phyloP scores from a whole-genome alignment of 2,797 vertebrate species.

The Adrianichthys oophorus region DNA sequence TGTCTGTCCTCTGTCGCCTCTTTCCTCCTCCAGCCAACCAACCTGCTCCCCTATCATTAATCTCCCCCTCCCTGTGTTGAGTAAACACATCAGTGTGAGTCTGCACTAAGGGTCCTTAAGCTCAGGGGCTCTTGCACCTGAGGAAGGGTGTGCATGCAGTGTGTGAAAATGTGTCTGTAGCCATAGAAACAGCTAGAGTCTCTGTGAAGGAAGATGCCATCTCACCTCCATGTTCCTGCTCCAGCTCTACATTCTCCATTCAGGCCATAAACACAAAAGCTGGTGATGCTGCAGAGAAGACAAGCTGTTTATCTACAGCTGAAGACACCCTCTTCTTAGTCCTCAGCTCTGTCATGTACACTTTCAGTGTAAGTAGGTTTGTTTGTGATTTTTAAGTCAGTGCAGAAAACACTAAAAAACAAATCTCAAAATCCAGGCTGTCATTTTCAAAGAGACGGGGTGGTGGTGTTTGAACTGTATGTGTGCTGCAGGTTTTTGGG shows the following conservation, averaged over 20 bases:
- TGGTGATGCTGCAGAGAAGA: too few relatives aligned
- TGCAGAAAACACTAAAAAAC: too few relatives aligned
- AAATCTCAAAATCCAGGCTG: too few relatives aligned
- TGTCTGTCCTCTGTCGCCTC: slow-evolving; percentile 33
- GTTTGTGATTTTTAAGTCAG: too few relatives aligned
- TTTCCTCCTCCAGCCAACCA: slow-evolving; percentile 19
- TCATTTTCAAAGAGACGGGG: too few relatives aligned
- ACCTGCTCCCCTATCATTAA: slow-evolving; percentile 22
- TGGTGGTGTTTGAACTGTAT: too few relatives aligned
- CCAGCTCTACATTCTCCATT: not conserved
- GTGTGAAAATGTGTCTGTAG: slow-evolving; percentile 6
- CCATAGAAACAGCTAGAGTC: slow-evolving; percentile 1
- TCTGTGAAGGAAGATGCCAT: slow-evolving; percentile 28
- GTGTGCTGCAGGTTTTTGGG: too few relatives aligned
- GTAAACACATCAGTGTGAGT: slow-evolving; percentile 54
- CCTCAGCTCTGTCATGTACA: too few relatives aligned
- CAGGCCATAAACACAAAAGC: slow-evolving; percentile 8
- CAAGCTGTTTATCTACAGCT: too few relatives aligned
- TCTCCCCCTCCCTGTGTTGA: slow-evolving; percentile 22
- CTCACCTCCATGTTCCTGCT: slow-evolving; percentile 25
- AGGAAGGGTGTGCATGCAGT: not conserved
- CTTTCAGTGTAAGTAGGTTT: too few relatives aligned
- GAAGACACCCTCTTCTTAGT: too few relatives aligned
- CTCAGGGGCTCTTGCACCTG: slow-evolving; percentile 30
- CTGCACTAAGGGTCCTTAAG: slow-evolving; percentile 42